A percentile compares a stretch with the other conserved stretches of the same genome.
phyloP scores from a whole-genome alignment of 2,113 vertebrate species.

The Poeciliopsis prolifica region DNA sequence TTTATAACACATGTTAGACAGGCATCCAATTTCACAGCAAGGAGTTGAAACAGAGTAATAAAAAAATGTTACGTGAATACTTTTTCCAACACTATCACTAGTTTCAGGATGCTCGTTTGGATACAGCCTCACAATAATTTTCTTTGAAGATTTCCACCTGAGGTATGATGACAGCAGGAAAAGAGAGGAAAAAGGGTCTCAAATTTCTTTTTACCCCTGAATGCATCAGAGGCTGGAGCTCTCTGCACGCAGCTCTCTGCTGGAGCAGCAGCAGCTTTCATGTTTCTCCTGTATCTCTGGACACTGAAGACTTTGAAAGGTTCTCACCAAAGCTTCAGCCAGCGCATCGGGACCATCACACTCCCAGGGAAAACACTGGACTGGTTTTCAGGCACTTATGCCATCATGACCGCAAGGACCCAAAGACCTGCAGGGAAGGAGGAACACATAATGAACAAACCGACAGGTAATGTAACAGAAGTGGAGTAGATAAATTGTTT shows the following conservation, averaged over 20 bases:
- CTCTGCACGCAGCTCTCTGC: neutral
- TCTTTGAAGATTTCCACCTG: neutral
- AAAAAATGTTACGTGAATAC: neutral
- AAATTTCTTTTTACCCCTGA: slow-evolving; percentile 20
- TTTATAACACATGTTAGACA: no score
- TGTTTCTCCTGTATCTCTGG: neutral
- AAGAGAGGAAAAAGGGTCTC: neutral
- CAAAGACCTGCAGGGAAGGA: slow-evolving; percentile 8
- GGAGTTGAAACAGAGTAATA: neutral
- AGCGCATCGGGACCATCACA: neutral
- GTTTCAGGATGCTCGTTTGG: neutral
- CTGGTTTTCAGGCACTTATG: slow-evolving; percentile 4
- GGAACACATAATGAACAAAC: slow-evolving; percentile 18
- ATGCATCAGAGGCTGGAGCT: slow-evolving; percentile 25
- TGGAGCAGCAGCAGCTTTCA: neutral
- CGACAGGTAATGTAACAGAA: slow-evolving; percentile 43
- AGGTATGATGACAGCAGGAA: no score
- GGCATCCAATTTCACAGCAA: no score
- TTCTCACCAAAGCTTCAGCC: neutral
- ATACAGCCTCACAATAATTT: neutral
- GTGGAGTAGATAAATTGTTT: neutral
- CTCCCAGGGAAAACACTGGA: neutral
- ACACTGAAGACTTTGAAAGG: neutral
- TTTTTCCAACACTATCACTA: neutral
- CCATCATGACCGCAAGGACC: slow-evolving; percentile 44